Conservation (phyloP, 2,888 invertebrate species). For the Drosophila austrosaltans region DNA sequence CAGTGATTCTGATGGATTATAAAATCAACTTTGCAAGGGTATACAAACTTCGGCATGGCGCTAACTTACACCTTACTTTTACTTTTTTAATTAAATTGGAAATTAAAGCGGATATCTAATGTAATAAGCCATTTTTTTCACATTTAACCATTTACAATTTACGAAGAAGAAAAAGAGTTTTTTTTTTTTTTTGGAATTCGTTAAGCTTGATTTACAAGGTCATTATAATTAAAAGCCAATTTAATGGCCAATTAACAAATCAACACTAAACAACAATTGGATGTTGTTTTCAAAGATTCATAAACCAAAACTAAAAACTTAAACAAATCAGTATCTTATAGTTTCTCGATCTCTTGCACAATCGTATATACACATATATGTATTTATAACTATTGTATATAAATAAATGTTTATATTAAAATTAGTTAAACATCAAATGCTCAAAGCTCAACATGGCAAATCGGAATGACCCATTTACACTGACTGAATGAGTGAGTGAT, state of each 20-base stretch:
- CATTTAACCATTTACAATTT: not conserved
- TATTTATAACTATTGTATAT: not conserved
- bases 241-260: conserved; percentile 58
- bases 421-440: conserved; percentile 48
- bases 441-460: conserved; percentile 26
- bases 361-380: conserved; percentile 25
- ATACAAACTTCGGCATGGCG: too few species aligned
- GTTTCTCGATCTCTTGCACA: conserved; percentile 52
- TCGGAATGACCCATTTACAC: conserved; percentile 66
- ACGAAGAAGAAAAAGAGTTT: not conserved
- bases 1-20: too few species aligned
- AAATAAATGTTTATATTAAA: conserved; percentile 43
- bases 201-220: conserved; percentile 52
- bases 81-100: not conserved
- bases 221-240: conserved; percentile 62
- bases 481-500: conserved; percentile 51
- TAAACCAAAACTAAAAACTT: conserved; percentile 21
- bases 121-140: not conserved
- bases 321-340: conserved; percentile 5
- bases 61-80: too few species aligned
- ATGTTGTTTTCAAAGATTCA: conserved; percentile 8
- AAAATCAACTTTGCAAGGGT: too few species aligned
- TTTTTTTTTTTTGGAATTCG: not conserved
- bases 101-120: not conserved
- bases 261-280: conserved; percentile 26